Conservation (phyloP, 1,140 invertebrate genomes). For the Pseudachorutes palmiensis region DNA sequence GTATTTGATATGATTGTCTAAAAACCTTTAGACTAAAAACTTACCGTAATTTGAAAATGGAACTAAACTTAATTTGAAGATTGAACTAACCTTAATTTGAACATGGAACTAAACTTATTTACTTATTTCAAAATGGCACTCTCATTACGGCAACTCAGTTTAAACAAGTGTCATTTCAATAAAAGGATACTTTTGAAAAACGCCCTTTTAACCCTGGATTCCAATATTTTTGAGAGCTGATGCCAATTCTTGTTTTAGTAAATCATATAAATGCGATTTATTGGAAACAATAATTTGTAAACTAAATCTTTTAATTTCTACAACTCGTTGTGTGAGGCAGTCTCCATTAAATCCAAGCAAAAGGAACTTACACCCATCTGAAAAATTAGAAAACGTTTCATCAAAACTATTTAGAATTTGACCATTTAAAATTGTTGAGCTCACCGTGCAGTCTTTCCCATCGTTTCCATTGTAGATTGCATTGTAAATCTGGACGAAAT, state of each 20-base stretch:
- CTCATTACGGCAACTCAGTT: neutral
- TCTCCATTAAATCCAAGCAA: slow-evolving; percentile 35
- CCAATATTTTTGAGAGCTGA: neutral
- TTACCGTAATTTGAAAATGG: too few relatives aligned
- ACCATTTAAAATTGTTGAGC: neutral
- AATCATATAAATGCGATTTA: too few relatives aligned
- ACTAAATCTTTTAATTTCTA: neutral
- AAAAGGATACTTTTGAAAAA: neutral
- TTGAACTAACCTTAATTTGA: too few relatives aligned
- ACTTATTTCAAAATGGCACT: too few relatives aligned
- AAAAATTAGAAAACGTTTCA: neutral
- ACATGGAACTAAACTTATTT: too few relatives aligned
- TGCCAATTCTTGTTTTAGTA: neutral
- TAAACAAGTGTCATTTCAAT: neutral
- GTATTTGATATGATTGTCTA: too few relatives aligned
- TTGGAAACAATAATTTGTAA: neutral
- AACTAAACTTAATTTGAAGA: too few relatives aligned
- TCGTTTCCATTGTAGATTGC: slow-evolving; percentile 27
- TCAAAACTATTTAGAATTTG: neutral
- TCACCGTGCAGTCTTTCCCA: slow-evolving; percentile 38
- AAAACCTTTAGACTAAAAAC: too few relatives aligned
- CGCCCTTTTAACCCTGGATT: neutral
- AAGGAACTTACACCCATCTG: slow-evolving; percentile 33
- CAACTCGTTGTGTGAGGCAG: slow-evolving; percentile 31
- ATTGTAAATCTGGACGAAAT: slow-evolving; percentile 33